Evolutionary conservation across 2,888 invertebrate genomes (phyloP), one percentile per base, ranked within the genome.

Genomic region (Anthrax anthrax): DNA sequence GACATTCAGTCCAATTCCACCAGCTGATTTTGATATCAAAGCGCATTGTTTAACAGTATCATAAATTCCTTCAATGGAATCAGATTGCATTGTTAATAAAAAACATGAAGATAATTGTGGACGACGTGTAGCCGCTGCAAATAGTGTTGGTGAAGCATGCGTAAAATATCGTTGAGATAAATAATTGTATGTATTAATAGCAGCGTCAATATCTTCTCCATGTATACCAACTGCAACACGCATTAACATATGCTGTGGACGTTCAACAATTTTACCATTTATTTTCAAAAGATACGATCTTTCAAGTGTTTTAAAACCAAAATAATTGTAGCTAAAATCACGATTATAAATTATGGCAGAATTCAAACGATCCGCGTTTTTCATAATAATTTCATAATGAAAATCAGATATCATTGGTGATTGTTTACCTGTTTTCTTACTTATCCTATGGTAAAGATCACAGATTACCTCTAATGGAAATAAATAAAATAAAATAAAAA

Each of bases 191-290:
- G 95, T 92, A 70, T 89, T 84, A 55, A 95, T 87, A 18, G 82
- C 92, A 23, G 79, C 45, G 49, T 88, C 86, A 50, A 95, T 83
- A 60, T 95, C 85, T 54, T 86, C 81, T 6, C 82, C 84, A 62
- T 96, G 95, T 56, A 96, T 90, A 16, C 92, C 94, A 47, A 96
- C 82, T 10, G 94, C 71, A 1, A 94, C 92, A 57, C 96, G 71
- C 95, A 96, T 96, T 46, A 95, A 70, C 92, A 96, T 88, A 59
- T 95, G 92, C 61, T 96, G 95, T 0, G 96, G 95, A 37, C 95
- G 75, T 67, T 96, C 96, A 3, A 78, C 90, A 41, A 90, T 83
- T 75, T 86, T 86, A 1, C 81, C 82, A 61, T 87, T 74, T 45
- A 92, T 85, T 69, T 85, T 89, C 51, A 95, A 69, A 51, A 95